A percentile compares a stretch with the other conserved stretches of the same genome.
Evolutionary conservation across 2,113 vertebrate species (phyloP).

Genomic region (Pelodiscus sinensis): DNA sequence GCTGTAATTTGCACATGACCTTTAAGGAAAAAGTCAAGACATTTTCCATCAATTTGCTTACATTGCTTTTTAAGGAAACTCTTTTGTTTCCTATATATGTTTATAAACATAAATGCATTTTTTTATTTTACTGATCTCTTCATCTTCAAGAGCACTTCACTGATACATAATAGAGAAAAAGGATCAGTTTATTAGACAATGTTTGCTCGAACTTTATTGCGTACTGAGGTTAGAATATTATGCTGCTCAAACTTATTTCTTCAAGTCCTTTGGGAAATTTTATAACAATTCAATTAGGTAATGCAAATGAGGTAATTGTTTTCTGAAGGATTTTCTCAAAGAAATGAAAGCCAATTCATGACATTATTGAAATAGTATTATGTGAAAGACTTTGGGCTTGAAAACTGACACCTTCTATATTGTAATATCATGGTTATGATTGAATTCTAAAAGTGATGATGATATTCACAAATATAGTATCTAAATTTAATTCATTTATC

Average conservation of each 20-base stretch:
- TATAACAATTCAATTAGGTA: not conserved
- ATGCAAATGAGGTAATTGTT: not conserved
- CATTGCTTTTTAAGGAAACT: not conserved
- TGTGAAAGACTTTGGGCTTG: not conserved
- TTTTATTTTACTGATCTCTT: not conserved
- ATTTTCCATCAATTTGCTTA: not conserved
- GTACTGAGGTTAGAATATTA: not conserved
- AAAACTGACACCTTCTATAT: not conserved
- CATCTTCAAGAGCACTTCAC: not conserved
- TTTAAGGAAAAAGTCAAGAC: not conserved
- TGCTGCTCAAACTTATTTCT: not conserved
- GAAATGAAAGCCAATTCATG: not conserved
- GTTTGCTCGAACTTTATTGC: not conserved
- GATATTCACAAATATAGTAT: not conserved
- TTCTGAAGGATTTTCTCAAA: not conserved
- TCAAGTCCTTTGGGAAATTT: not conserved
- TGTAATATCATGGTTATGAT: not conserved
- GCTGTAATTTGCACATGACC: not conserved
- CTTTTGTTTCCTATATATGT: not conserved
- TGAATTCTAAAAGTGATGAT: not conserved
- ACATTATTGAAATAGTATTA: not conserved
- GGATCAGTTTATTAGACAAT: not conserved
- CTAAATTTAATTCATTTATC: not conserved
- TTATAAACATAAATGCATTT: slow-evolving; percentile 22
- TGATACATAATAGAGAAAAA: not conserved